These are phyloP conservation scores for Drosophila melanica DNA, from an alignment of 1,140 invertebrate genomes.

Conservation along the genomic window DNA sequence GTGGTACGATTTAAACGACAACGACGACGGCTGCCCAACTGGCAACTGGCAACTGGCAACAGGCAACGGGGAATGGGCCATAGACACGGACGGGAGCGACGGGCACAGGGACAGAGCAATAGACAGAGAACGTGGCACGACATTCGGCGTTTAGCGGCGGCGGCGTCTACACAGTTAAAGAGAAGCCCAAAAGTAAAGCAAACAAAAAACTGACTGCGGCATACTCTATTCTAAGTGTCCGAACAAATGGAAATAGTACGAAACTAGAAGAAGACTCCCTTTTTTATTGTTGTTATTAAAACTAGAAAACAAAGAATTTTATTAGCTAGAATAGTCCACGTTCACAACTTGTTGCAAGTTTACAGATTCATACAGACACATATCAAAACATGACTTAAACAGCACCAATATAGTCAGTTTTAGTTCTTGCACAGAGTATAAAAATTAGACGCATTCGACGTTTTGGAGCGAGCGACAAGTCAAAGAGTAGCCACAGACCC, in stretches of 20 bases:
- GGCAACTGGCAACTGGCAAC: not conserved
- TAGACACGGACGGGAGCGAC: not conserved
- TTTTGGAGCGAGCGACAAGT: conserved; percentile 78
- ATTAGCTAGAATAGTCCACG: no score
- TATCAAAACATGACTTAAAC: no score
- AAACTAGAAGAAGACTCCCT: no score
- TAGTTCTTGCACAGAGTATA: not conserved
- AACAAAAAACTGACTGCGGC: no score
- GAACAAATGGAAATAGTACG: no score
- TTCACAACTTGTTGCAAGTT: no score
- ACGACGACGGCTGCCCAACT: conserved; percentile 43
- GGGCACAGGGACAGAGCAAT: no score
- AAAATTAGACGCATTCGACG: conserved; percentile 82
- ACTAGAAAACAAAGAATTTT: no score
- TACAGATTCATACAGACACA: no score
- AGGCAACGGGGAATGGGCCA: not conserved
- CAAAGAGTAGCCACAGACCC: conserved; percentile 58
- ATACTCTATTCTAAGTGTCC: no score
- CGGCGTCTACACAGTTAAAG: conserved; percentile 29
- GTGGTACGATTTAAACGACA: conserved; percentile 83
- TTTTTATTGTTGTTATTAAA: no score
- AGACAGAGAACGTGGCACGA: conserved; percentile 41
- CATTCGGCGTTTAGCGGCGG: conserved; percentile 36
- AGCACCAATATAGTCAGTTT: no score
- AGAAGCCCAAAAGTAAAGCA: conserved; percentile 48